Base-by-base conservation (phyloP, 64 coral and sea anemone genomes). In the Dendronephthya gigantea region DNA sequence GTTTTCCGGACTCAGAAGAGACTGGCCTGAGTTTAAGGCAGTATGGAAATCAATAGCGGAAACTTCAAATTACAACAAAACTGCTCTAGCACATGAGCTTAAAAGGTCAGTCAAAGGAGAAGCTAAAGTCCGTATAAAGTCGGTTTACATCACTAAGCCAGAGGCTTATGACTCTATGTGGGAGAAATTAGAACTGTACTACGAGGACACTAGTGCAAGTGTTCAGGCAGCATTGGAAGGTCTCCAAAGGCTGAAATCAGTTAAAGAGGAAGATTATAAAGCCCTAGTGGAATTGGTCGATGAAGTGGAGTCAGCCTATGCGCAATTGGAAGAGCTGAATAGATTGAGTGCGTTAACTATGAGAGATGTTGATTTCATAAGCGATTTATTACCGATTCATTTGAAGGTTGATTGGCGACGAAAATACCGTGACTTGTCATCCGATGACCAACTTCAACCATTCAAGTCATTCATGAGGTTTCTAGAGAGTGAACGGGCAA, bases 141-240 rank as follows among this genome's bases (percentile, higher is more conserved):
- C 28, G 36, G 68, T 87, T 35, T 74, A 87, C 6, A 0, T 86
- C 11, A 86, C 35, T 38, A 62, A 58, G 38, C 37, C 82, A 83
- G 83, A 81, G 56, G 72, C 74, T 0, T 88, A 88, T 76, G 74
- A 50, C 1, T 49, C 82, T 82, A 88, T 82, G 74, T 88, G 87
- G 74, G 83, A 82, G 45, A 88, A 58, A n/a, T 23, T 88, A 25
- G 76, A 88, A 83, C 35, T 81, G 17, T 35, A 82, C 45, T 88
- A 88, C 39, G 45, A 82, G 8, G 76, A 88, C 43, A 35, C 72
- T 2, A 88, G 45, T 56, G 87, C 87, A 34, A 89, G 82, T 68
- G 82, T 40, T 7, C 82, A 84, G 55, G 51, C 88, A 69, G 88
- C 81, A 43, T 32, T 84, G 22, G 82, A 89, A 30, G 88, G 84